phyloP scores from a whole-genome alignment of 2,888 invertebrate genomes.

The Embidobia sp. region DNA sequence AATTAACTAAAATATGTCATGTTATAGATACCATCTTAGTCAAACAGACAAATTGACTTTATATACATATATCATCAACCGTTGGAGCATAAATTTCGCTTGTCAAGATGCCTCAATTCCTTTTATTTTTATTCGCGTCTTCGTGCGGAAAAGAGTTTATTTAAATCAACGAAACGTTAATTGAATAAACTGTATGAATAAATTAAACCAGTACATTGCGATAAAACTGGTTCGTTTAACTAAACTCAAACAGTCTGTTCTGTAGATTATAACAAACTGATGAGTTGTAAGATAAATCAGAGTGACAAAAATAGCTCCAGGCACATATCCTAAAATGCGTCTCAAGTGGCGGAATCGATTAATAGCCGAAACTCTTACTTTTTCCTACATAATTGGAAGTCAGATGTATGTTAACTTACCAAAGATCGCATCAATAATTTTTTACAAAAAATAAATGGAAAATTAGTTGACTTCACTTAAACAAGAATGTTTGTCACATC shows the following conservation, averaged over 20 bases:
- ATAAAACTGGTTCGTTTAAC: not conserved
- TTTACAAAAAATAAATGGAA: too few relatives aligned
- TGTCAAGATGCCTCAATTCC: not conserved
- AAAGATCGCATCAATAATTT: too few relatives aligned
- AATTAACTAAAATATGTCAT: not conserved
- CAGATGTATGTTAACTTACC: too few relatives aligned
- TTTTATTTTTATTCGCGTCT: slow-evolving; percentile 5
- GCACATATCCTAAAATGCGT: too few relatives aligned
- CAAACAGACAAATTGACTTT: slow-evolving; percentile 24
- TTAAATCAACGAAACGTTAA: slow-evolving; percentile 9
- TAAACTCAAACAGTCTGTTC: not conserved
- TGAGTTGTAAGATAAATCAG: too few relatives aligned
- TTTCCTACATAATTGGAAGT: too few relatives aligned
- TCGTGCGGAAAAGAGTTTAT: slow-evolving; percentile 1
- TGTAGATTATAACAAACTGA: too few relatives aligned
- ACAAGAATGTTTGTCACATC: too few relatives aligned
- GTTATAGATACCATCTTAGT: slow-evolving; percentile 6
- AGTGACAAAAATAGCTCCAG: too few relatives aligned
- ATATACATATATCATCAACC: slow-evolving; percentile 24
- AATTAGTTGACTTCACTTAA: too few relatives aligned
- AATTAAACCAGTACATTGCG: slow-evolving; percentile 6
- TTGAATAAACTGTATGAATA: slow-evolving; percentile 17
- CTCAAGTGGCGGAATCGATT: too few relatives aligned
- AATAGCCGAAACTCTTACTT: too few relatives aligned
- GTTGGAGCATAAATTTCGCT: slow-evolving; percentile 23